Percentiles rank a stretch among this genome's conserved stretches.
Conservation (phyloP, 1,140 invertebrate species). For the Atopsyche davidsoni region DNA sequence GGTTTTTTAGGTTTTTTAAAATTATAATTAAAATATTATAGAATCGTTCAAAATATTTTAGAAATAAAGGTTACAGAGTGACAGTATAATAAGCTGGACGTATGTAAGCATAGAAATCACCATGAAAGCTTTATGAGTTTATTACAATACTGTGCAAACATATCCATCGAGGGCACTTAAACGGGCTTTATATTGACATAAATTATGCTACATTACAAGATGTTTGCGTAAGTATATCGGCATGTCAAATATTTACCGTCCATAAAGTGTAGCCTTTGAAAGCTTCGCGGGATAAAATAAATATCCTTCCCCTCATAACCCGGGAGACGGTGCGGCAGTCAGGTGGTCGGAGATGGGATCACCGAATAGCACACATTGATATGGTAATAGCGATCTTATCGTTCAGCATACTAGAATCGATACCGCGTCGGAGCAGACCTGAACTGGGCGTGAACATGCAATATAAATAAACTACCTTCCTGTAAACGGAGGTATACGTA, state of each 20-base stretch:
- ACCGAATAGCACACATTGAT: conserved; percentile 14
- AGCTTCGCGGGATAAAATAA: conserved; percentile 1
- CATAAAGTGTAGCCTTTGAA: neutral
- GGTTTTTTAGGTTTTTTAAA: too few species aligned
- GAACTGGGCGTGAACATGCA: neutral
- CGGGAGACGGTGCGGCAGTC: neutral
- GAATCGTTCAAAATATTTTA: too few species aligned
- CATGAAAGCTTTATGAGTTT: too few species aligned
- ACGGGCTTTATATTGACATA: too few species aligned
- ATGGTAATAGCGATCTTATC: conserved; percentile 13
- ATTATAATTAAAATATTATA: too few species aligned
- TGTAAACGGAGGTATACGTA: neutral
- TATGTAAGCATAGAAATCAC: too few species aligned
- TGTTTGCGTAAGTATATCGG: neutral
- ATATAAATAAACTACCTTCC: neutral
- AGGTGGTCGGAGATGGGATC: conserved; percentile 9
- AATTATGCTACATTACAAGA: too few species aligned
- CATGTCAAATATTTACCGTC: neutral
- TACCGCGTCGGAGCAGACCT: conserved; percentile 1
- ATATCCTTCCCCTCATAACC: neutral
- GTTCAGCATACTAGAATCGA: neutral
- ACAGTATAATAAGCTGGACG: too few species aligned
- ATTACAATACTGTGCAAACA: too few species aligned
- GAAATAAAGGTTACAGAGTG: too few species aligned
- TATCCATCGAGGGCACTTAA: too few species aligned